Evolutionary conservation across 1,140 invertebrate species (phyloP), one percentile per base, ranked within the genome.

Genomic region (Bombus pyrosoma): DNA sequence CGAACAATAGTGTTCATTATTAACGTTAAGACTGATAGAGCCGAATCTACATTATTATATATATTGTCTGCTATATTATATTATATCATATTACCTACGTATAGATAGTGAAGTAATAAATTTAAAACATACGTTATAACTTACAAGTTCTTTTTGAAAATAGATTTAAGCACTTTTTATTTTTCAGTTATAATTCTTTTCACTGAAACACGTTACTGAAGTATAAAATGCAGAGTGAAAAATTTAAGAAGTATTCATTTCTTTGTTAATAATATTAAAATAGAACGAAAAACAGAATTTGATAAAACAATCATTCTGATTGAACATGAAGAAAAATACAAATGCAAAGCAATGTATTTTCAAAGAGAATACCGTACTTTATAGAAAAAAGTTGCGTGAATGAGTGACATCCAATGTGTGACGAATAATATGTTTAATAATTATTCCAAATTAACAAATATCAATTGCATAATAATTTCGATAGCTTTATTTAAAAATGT

Each of bases 1-100:
- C 68, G 87, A 89, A 87, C 76, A 53, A 43, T 18, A 69, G 72
- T 69, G 87, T 89, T 89, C 87, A 83, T 53, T 53, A 41, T 78
- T 81, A 89, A 88, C 43, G 9, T 86, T 85, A 89, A 90, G 89
- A 89, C 89, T 90, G 89, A 89, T 88, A 80, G 64, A 85, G 37
- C 76, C 59, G 81, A 86, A 86, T 47, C 59, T 74, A 41, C 57
- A 71, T 80, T 80, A 74, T 47, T 75, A 79, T 22, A 43, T 71
- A 47, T 59, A 85, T 32, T 62, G 32, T 80, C 62, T 37, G 25
- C 82, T 76, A 34, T 81, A 64, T 81, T 86, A 59, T 62, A 81
- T 32, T 10, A 68, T 37, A 74, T 59, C 28, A 59, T 59, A 62
- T 62, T 62, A 62, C 8, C 25, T 62, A 62, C 25, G 59, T 62